Evolutionary conservation across 2,797 vertebrate species (phyloP), one percentile per base, ranked within the genome.

Genomic region (Xyrichtys novacula): DNA sequence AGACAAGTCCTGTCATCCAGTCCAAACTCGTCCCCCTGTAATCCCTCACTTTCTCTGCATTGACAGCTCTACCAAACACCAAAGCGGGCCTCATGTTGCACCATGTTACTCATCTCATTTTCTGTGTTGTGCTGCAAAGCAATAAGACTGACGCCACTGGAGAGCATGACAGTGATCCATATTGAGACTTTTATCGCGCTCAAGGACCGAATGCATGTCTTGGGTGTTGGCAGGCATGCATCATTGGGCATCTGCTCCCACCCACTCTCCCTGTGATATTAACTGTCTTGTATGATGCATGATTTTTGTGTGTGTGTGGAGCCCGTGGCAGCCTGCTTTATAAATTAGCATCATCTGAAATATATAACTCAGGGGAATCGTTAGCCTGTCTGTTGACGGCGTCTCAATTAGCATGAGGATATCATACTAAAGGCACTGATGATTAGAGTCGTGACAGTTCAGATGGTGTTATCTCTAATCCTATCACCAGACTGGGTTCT

Each of bases 101-200:
- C 9, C 29, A 19, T 67, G 23, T 38, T 52, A 16, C 42, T 66
- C 34, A 42, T 65, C 57, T 69, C 9, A 4, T 70, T 54, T 63
- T 29, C 36, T 47, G 26, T 5, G 19, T 39, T 53, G 68, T 38
- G 46, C 58, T 57, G 65, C 49, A 62, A 50, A 65, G 64, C 69
- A 78, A 78, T 78, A 67, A 76, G 55, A 57, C 46, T 6, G 34
- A 69, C 4, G 25, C 38, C 52, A 0, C 78, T 40, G 16, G 54
- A 69, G 74, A 83, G 48, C 47, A 43, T n/a, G 72, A 54, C 71
- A 68, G 43, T 14, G 36, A 71, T 81, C 55, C 60, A 73, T 56
- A 53, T 25, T 79, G 67, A 78, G 66, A 75, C 58, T 79, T 71
- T 65, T 64, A 81, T 74, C 76, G 72, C 16, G 0, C 71, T 71